A percentile compares a stretch with the other conserved stretches of the same genome.
Evolutionary conservation across 1,140 invertebrate species (phyloP).

Genomic region (Metaphire vulgaris): DNA sequence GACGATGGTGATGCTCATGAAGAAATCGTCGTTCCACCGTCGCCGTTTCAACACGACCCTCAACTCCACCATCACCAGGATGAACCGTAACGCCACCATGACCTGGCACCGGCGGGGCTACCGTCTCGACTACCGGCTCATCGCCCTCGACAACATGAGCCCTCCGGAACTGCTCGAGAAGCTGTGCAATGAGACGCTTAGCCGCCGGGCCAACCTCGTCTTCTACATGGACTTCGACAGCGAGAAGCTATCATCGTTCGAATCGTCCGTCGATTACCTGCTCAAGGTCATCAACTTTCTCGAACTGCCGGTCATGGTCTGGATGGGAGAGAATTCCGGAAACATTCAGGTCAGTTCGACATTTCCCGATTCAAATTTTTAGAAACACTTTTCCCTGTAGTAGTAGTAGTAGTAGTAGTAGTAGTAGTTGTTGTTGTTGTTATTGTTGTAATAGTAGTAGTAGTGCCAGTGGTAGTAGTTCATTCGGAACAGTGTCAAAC

Average conservation of each 20-base stretch:
- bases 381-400: no score
- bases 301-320: conserved; percentile 78
- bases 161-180: conserved; percentile 57
- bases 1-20: neutral
- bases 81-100: neutral
- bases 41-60: neutral
- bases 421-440: no score
- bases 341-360: conserved; percentile 64
- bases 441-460: no score
- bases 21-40: neutral
- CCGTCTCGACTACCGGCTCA: neutral
- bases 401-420: no score
- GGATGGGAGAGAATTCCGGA: conserved; percentile 89
- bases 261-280: conserved; percentile 70
- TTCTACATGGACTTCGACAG: conserved; percentile 90
- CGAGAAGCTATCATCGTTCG: conserved; percentile 71
- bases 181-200: conserved; percentile 78
- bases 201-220: conserved; percentile 80
- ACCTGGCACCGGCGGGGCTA: neutral
- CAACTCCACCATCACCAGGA: neutral
- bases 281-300: conserved; percentile 78
- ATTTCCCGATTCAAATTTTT: no score
- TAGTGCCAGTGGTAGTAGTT: no score
- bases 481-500: no score
- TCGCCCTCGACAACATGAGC: neutral